Conservation (phyloP, 2,888 invertebrate genomes). For the Pammene fasciana region DNA sequence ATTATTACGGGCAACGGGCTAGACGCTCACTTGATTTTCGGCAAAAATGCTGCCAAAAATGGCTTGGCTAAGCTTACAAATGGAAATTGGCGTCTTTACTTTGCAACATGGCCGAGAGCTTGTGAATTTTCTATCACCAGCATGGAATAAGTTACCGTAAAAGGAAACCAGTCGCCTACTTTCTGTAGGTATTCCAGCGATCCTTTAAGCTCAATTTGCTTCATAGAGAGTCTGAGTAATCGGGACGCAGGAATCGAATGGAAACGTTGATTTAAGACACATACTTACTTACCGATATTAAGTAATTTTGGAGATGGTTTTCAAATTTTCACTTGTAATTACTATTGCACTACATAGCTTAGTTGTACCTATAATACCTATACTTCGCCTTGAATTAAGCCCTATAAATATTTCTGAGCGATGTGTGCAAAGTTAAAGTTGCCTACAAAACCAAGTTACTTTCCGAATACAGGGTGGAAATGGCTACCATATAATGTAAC, state of each 20-base stretch:
- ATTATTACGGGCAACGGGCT: constrained; percentile 12
- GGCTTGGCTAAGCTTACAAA: constrained; percentile 30
- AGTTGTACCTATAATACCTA: no score
- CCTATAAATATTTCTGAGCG: no score
- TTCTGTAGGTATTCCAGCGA: constrained; percentile 62
- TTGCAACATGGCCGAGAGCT: constrained; percentile 30
- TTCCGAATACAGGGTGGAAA: no score
- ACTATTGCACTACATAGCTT: no score
- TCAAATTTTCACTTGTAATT: no score
- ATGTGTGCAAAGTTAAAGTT: no score
- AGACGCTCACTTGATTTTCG: constrained; percentile 19
- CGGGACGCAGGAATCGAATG: constrained; percentile 60
- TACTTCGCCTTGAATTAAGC: no score
- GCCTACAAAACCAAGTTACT: no score
- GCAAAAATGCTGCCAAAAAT: constrained; percentile 32
- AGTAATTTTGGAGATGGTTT: not conserved
- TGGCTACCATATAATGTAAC: no score
- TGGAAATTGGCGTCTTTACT: constrained; percentile 32
- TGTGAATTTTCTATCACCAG: constrained; percentile 29
- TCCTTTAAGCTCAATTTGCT: constrained; percentile 72
- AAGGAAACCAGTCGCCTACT: constrained; percentile 49
- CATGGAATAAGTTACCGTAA: constrained; percentile 30
- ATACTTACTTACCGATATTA: constrained; percentile 11
- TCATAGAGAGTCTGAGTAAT: constrained; percentile 59
- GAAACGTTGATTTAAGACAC: constrained; percentile 38